Conservation (phyloP, 1,140 invertebrate genomes). For the Bradysia coprophila region DNA sequence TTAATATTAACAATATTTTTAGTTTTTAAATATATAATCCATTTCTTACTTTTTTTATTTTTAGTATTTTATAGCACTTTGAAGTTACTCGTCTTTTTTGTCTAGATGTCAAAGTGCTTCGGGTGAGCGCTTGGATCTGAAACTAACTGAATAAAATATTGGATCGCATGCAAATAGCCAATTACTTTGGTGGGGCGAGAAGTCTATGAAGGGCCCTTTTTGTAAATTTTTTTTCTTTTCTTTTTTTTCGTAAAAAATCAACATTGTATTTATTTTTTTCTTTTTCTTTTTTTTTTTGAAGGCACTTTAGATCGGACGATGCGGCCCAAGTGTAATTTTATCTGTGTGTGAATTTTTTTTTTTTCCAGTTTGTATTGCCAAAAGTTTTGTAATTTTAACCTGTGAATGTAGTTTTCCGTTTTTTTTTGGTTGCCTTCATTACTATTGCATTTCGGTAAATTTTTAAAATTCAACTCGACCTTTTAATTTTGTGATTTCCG, state of each 20-base stretch:
- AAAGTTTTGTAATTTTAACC: constrained; percentile 10
- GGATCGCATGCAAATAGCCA: constrained; percentile 3
- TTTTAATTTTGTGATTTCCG: too few species aligned
- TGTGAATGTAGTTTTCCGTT: constrained; percentile 7
- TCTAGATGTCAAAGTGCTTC: neutral
- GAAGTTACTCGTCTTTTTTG: neutral
- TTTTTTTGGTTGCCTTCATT: constrained; percentile 21
- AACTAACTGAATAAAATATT: neutral
- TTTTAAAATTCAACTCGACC: too few species aligned
- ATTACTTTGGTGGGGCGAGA: constrained; percentile 39
- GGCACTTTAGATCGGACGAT: constrained; percentile 79
- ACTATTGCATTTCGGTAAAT: constrained; percentile 16
- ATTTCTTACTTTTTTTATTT: neutral
- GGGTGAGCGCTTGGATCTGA: neutral
- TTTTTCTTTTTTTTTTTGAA: constrained; percentile 51
- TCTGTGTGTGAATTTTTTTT: constrained; percentile 19
- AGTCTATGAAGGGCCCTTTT: constrained; percentile 69
- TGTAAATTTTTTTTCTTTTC: constrained; percentile 36
- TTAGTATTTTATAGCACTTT: neutral
- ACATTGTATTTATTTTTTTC: constrained; percentile 36
- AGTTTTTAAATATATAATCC: neutral
- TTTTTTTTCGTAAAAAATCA: constrained; percentile 64
- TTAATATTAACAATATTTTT: neutral
- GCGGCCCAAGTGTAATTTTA: constrained; percentile 51
- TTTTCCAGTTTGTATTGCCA: constrained; percentile 18